phyloP scores from a whole-genome alignment of 2,888 invertebrate species.

The Ochropleura leucogaster region DNA sequence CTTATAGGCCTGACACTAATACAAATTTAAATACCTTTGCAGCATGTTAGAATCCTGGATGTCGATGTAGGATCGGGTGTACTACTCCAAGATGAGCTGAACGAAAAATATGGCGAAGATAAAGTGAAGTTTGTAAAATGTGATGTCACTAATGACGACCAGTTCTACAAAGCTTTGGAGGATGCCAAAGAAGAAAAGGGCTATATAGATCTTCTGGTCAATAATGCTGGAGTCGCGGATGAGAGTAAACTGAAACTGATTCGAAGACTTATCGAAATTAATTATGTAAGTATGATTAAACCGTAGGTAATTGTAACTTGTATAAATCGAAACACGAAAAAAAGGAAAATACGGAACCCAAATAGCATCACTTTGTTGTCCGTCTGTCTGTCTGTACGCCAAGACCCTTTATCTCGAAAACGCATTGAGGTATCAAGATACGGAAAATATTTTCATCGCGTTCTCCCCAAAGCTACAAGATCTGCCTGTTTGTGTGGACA shows the following conservation, averaged over 20 bases:
- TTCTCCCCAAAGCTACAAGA: background rate
- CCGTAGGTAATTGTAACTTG: no score
- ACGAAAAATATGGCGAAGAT: slow-evolving; percentile 62
- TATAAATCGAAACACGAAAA: no score
- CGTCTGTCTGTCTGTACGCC: no score
- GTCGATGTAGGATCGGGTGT: slow-evolving; percentile 66
- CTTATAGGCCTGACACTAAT: background rate
- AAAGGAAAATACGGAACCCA: no score
- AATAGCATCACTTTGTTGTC: no score
- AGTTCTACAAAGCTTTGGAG: slow-evolving; percentile 67
- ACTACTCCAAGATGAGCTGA: slow-evolving; percentile 68
- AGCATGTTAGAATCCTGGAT: slow-evolving; percentile 74
- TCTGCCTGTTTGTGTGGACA: background rate
- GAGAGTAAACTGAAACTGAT: slow-evolving; percentile 60
- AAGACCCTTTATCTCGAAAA: no score
- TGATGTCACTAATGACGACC: slow-evolving; percentile 72
- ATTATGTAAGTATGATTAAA: slow-evolving; percentile 67
- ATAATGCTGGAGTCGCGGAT: slow-evolving; percentile 75
- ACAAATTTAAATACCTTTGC: slow-evolving; percentile 21
- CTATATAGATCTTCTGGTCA: slow-evolving; percentile 72
- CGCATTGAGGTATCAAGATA: no score
- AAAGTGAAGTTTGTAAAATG: slow-evolving; percentile 73
- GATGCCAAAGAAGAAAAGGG: slow-evolving; percentile 61
- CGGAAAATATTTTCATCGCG: background rate
- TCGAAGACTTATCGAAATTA: slow-evolving; percentile 69